Base-by-base conservation (phyloP, 1,140 invertebrate genomes). In the Scaptomyza hsui region DNA sequence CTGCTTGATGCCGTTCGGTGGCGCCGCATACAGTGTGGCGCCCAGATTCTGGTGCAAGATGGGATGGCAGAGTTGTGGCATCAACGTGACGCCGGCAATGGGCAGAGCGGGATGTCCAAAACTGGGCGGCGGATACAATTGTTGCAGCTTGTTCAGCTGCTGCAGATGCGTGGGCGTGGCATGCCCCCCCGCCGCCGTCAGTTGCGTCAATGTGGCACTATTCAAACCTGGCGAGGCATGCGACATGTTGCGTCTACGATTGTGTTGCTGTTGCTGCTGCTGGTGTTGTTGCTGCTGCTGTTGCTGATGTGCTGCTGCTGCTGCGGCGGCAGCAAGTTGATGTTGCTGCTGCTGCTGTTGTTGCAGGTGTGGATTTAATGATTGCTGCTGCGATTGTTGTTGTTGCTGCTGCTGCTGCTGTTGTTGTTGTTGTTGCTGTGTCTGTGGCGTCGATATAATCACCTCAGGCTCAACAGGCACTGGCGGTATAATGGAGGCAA, bases 31-130 rank as follows among this genome's bases (percentile, higher is more conserved):
- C 13, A 90, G 51, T 5, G 74, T 69, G 47, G 89, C 89, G 57
- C 89, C 81, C 57, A 90, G 53, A 57, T 90, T 90, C 64, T 90
- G 89, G 72, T 90, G 89, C 64, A 90, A 60, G 13, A 90, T 90
- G 15, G 89, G 89, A 72, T 90, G 89, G 57, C 89, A 90, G 15
- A 90, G 78, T 56, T 90, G 89, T 2, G 89, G 89, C 89, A 90
- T 90, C 61, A 90, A 49, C 51, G 89, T 78, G 35, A 90, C 89
- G 39, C 89, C 72, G 37, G 89, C 61, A 37, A 90, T 89, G 19
- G 89, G 89, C 52, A 90, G 32, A 18, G 81, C 85, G 70, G 89
- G 89, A 53, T 90, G 89, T 1, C 72, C 81, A 37, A 90, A 90
- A 49, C 78, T 90, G 51, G 85, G 78, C 49, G 89, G 89, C 72